Evolutionary conservation across 2,797 vertebrate genomes (phyloP).

Genomic region (Petrocephalus schoutedeni): DNA sequence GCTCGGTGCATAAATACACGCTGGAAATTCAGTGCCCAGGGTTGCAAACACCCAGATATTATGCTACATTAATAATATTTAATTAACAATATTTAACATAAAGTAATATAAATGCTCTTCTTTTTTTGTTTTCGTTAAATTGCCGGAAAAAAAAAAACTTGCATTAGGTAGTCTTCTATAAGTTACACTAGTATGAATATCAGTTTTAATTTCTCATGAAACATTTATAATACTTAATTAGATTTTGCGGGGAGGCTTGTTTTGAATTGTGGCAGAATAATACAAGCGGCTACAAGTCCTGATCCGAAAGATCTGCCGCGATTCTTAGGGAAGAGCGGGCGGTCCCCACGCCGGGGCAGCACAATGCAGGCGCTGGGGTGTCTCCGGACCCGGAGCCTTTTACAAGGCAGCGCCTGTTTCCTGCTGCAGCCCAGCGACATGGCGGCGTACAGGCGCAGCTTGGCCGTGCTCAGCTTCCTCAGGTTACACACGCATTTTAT

Average conservation of each 20-base stretch:
- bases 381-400: not conserved
- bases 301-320: not conserved
- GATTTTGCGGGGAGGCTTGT: not conserved
- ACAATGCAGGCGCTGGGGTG: not conserved
- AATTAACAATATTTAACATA: not conserved
- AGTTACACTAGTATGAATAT: not conserved
- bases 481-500: not conserved
- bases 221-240: not conserved
- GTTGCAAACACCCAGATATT: not conserved
- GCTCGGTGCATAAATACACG: not conserved
- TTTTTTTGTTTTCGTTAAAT: not conserved
- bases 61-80: not conserved
- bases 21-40: not conserved
- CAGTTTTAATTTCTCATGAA: not conserved
- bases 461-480: constrained; percentile 26
- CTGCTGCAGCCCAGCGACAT: constrained; percentile 28
- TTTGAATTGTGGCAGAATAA: not conserved
- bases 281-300: not conserved
- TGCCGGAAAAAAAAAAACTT: not conserved
- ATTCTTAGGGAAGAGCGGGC: not conserved
- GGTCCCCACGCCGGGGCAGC: not conserved
- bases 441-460: constrained; percentile 35
- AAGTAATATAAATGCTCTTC: not conserved
- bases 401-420: constrained; percentile 9
- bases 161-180: not conserved